Evolutionary conservation across 2,797 vertebrate species (phyloP).

Genomic region (Paramormyrops hopkinsi): DNA sequence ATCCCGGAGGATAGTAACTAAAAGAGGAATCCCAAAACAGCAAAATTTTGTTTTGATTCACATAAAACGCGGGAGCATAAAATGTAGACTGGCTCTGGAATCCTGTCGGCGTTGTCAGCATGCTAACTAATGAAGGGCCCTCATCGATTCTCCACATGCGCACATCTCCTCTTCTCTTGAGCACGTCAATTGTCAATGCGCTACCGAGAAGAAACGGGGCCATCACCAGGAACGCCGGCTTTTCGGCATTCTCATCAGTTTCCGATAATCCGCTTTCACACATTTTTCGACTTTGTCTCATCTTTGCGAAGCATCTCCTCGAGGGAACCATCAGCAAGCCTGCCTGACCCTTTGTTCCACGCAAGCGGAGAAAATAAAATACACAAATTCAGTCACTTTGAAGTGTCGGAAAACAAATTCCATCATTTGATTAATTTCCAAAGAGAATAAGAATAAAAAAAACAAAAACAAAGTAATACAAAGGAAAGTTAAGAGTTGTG

Average conservation of each 20-base stretch:
- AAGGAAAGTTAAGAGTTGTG: neutral
- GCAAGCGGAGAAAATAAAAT: conserved; percentile 49
- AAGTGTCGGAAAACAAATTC: neutral
- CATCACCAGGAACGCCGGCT: conserved; percentile 44
- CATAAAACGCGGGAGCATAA: neutral
- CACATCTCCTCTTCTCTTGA: neutral
- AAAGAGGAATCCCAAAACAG: neutral
- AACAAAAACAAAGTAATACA: neutral
- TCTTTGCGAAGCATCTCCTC: conserved; percentile 25
- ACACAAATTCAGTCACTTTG: conserved; percentile 37
- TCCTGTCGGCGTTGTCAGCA: neutral
- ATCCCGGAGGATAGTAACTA: neutral
- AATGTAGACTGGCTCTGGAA: neutral
- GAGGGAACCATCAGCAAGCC: conserved; percentile 51
- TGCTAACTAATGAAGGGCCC: neutral
- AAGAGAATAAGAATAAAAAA: neutral
- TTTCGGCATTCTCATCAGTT: conserved; percentile 32
- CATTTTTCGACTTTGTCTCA: conserved; percentile 39
- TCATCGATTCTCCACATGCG: neutral
- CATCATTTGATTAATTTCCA: conserved; percentile 6
- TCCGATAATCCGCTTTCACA: conserved; percentile 42
- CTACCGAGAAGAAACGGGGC: conserved; percentile 21
- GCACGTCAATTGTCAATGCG: conserved; percentile 13
- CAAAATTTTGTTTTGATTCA: neutral
- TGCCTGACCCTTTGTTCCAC: conserved; percentile 46